Base-by-base conservation (phyloP, 2,797 vertebrate species). In the Atherinosoma microstoma region DNA sequence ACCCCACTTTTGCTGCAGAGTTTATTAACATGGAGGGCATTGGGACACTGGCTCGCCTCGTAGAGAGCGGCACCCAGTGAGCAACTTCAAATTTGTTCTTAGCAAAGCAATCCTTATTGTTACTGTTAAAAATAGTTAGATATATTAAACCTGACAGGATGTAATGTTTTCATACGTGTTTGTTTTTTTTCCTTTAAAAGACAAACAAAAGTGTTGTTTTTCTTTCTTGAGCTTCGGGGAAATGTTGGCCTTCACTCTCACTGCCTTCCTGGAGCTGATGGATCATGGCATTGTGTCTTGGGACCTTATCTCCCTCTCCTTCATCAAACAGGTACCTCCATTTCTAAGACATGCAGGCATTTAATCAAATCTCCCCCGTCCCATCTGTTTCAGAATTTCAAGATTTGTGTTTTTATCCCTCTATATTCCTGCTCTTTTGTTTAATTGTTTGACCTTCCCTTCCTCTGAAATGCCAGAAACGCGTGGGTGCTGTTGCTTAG, bases 1-100 rank as follows among this genome's bases (percentile, higher is more conserved):
- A 99, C 4, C 92, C 96, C 51, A 98, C 98, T 47, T 99, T 99
- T 20, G 98, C 98, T 45, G 93, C 97, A 0, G 98, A 99, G 91
- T 99, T 99, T 93, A 97, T 99, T 88, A 98, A 98, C 86, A 98
- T 99, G 96, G 97, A 99, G 58, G 98, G 98, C 81, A 97, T 99
- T 2, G 90, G 94, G 35, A 96, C 98, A 24, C 92, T 99, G 73
- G 98, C 96, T 0, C 95, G 96, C 32, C 96, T 99, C 0, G 98
- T 99, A 36, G 98, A 99, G 85, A 97, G 97, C 0, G 97, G 97
- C 49, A 97, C 97, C 64, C 97, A 99, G 94, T 96, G 67, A 90
- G 95, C 18, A 40, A 13, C 38, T n/a, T 35, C 10, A 49, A 49
- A n/a, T n/a, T 22, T 11, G n/a, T 2, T 20, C 75, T 47, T 47